A percentile compares a stretch with the other conserved stretches of the same genome.
Evolutionary conservation across 2,888 invertebrate genomes (phyloP).

Genomic region (Drosophila mercatorum): DNA sequence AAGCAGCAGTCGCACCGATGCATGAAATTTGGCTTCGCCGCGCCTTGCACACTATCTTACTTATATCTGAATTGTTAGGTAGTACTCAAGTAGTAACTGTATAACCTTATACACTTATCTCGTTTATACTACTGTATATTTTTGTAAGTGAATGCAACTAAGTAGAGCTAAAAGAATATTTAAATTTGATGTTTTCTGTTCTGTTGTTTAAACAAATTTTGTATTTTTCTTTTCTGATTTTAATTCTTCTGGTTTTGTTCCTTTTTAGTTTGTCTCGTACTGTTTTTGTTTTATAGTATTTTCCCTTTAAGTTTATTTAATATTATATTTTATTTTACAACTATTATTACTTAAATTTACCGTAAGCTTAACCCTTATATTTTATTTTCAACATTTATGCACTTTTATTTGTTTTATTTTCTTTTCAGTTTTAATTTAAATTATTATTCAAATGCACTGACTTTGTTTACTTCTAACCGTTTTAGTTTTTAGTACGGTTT

Average conservation of each 20-base stretch:
- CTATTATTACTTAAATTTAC: too few species aligned
- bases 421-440: background rate
- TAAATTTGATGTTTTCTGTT: background rate
- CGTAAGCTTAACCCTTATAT: background rate
- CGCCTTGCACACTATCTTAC: slow-evolving; percentile 34
- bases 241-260: too few species aligned
- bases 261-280: too few species aligned
- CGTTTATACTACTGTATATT: slow-evolving; percentile 8
- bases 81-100: slow-evolving; percentile 22
- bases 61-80: slow-evolving; percentile 18
- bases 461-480: background rate
- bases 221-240: background rate
- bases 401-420: background rate
- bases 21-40: slow-evolving; percentile 59
- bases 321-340: too few species aligned
- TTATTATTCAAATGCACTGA: background rate
- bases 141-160: slow-evolving; percentile 24
- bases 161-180: slow-evolving; percentile 7
- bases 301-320: too few species aligned
- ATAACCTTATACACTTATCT: slow-evolving; percentile 5
- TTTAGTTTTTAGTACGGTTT: background rate
- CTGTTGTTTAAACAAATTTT: background rate
- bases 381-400: background rate
- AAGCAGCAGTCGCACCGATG: slow-evolving; percentile 55
- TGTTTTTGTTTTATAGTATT: too few species aligned